Base-by-base conservation (phyloP, 2,888 invertebrate genomes). In the Meiosimyza platycephala region DNA sequence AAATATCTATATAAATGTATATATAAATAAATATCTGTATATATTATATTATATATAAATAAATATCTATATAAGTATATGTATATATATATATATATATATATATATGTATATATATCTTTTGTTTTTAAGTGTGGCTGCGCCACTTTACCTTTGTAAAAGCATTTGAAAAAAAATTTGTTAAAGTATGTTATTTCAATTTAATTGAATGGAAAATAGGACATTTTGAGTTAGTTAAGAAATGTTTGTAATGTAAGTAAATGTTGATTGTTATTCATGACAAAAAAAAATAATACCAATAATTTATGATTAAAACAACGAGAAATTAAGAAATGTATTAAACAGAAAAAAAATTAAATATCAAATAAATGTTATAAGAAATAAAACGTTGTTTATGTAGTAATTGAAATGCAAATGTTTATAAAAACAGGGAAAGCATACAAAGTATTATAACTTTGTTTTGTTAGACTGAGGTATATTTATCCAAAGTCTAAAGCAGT, bases 261-360 rank as follows among this genome's bases (percentile, higher is more conserved):
- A 13, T 33, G 66, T 66, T 54, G 15, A 50, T 59, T 68, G 59
- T 57, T 59, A 68, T 68, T 68, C 68, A 68, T 68, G 68, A 57
- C 68, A 59, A 50, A 40, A 40, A 40, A 40, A 40, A 59, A 22
- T 59, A 57, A 59, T 40, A 40, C 40, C 40, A 47, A 47, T 57
- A 52, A 28, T 59, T 59, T 50, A 64, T 40, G 50, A 22, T 22
- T 50, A 59, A n/a, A 66, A 66, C 67, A 57, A 68, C 48, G 57
- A 68, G 68, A 18, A 55, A 28, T n/a, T 68, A 47, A 52, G 68
- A 67, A 55, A 57, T 65, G 66, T 33, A 66, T 68, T 50, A 59
- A 68, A 57, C 18, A 67, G 15, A 7, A 68, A 59, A 40, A 67
- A n/a, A 64, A 50, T 50, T 18, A 64, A 64, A 64, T 63, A 50